phyloP scores from a whole-genome alignment of 2,797 vertebrate genomes.

The Peromyscus attwateri region DNA sequence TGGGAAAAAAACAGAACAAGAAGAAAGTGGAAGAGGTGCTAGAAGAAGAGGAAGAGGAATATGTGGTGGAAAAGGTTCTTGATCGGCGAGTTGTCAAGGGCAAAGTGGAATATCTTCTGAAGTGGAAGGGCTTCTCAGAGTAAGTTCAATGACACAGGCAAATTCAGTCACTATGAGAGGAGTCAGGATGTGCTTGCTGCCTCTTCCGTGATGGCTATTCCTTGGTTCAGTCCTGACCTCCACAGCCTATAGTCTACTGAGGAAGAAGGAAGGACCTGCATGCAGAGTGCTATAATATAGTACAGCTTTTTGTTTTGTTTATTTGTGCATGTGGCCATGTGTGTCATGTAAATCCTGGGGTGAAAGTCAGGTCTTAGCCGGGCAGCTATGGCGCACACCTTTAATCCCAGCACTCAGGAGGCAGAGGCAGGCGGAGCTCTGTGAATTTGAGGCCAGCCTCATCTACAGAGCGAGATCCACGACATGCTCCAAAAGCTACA shows the following conservation, averaged over 20 bases:
- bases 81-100: slow-evolving; percentile 97
- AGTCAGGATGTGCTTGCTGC: background rate
- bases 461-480: too few species aligned
- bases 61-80: slow-evolving; percentile 98
- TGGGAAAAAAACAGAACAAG: slow-evolving; percentile 95
- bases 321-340: background rate
- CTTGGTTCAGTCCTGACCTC: slow-evolving; percentile 41
- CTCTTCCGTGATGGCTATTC: background rate
- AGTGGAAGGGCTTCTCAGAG: slow-evolving; percentile 99
- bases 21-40: slow-evolving; percentile 96
- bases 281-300: background rate
- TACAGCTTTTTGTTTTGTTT: background rate
- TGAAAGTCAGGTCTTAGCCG: too few species aligned
- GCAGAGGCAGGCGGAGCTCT: too few species aligned
- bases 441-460: too few species aligned
- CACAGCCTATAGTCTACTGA: slow-evolving; percentile 24
- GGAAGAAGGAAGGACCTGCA: background rate
- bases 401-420: too few species aligned
- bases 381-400: too few species aligned
- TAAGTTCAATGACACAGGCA: slow-evolving; percentile 87
- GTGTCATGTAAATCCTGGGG: background rate
- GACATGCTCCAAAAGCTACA: too few species aligned
- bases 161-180: background rate
- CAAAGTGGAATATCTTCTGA: slow-evolving; percentile 97
- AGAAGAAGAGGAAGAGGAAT: slow-evolving; percentile 98